Percentiles rank a stretch among this genome's conserved stretches.
These are phyloP conservation scores for Macroteleia sp. DNA, from an alignment of 2,888 invertebrate species.

Conservation along the genomic window DNA sequence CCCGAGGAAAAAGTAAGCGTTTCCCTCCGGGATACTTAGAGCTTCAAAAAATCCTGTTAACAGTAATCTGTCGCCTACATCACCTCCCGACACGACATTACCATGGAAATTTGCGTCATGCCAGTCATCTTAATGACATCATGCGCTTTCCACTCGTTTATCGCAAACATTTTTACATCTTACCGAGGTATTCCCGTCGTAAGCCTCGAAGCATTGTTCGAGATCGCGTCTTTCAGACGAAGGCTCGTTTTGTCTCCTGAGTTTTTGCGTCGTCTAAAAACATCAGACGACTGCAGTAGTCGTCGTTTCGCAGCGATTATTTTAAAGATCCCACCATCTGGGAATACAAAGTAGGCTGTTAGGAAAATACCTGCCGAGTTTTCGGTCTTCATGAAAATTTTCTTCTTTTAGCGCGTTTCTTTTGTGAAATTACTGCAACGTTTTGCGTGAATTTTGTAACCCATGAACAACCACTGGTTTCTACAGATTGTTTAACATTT, in stretches of 20 bases:
- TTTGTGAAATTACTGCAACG: slow-evolving; percentile 18
- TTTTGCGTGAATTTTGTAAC: no score
- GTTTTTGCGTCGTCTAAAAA: slow-evolving; percentile 8
- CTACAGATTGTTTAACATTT: slow-evolving; percentile 22
- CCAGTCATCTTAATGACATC: slow-evolving; percentile 41
- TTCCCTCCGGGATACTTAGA: background rate
- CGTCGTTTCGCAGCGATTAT: slow-evolving; percentile 75
- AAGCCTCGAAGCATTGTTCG: slow-evolving; percentile 20
- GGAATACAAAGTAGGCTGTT: slow-evolving; percentile 81
- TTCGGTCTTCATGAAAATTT: slow-evolving; percentile 25
- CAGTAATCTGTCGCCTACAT: slow-evolving; percentile 27
- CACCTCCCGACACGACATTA: slow-evolving; percentile 21
- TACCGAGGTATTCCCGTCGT: background rate
- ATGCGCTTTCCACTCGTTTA: slow-evolving; percentile 15
- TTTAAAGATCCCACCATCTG: slow-evolving; percentile 75
- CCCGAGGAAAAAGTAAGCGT: slow-evolving; percentile 5
- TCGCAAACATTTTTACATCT: slow-evolving; percentile 32
- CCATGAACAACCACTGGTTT: no score
- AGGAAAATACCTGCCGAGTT: slow-evolving; percentile 74
- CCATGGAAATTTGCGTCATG: slow-evolving; percentile 38
- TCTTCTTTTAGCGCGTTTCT: slow-evolving; percentile 14
- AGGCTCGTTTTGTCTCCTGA: slow-evolving; percentile 14
- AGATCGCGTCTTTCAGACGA: slow-evolving; percentile 12
- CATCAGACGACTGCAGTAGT: slow-evolving; percentile 10
- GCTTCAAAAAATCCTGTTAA: slow-evolving; percentile 24